phyloP scores from a whole-genome alignment of 2,113 vertebrate species.

The Pseudorhombus dupliciocellatus region DNA sequence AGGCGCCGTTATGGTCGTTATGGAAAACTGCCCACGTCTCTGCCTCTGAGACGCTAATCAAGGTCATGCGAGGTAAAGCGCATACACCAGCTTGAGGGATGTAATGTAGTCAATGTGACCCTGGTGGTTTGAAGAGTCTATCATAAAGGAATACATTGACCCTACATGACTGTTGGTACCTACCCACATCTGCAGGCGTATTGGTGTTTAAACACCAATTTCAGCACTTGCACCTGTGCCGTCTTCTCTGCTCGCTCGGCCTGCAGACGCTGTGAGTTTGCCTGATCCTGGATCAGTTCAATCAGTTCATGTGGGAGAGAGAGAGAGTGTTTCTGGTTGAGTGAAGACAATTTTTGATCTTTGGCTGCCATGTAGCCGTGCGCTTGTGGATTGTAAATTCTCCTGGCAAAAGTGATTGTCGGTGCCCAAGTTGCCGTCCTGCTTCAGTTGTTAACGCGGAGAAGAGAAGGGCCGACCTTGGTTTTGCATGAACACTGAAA shows the following conservation, averaged over 20 bases:
- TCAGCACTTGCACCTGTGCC: too few relatives aligned
- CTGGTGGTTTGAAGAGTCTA: too few relatives aligned
- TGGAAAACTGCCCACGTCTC: not conserved
- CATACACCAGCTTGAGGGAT: not conserved
- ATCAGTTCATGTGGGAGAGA: not conserved
- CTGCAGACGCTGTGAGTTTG: not conserved
- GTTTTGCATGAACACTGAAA: not conserved
- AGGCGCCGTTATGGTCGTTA: not conserved
- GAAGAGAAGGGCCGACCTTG: not conserved
- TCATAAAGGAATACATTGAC: too few relatives aligned
- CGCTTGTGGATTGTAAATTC: not conserved
- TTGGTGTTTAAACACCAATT: too few relatives aligned
- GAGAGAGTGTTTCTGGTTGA: not conserved
- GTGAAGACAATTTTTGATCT: not conserved
- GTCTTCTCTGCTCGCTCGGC: not conserved
- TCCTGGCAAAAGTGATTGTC: not conserved
- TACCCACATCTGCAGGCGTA: too few relatives aligned
- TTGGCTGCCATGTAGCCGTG: not conserved
- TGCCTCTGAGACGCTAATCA: not conserved
- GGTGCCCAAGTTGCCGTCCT: not conserved
- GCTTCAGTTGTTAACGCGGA: not conserved
- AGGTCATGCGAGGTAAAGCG: not conserved
- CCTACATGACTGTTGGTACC: too few relatives aligned
- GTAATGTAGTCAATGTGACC: not conserved
- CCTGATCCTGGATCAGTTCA: not conserved